Percentiles rank a stretch among this genome's conserved stretches.
Evolutionary conservation across 2,888 invertebrate species (phyloP).

Genomic region (Syrista parreyssii): DNA sequence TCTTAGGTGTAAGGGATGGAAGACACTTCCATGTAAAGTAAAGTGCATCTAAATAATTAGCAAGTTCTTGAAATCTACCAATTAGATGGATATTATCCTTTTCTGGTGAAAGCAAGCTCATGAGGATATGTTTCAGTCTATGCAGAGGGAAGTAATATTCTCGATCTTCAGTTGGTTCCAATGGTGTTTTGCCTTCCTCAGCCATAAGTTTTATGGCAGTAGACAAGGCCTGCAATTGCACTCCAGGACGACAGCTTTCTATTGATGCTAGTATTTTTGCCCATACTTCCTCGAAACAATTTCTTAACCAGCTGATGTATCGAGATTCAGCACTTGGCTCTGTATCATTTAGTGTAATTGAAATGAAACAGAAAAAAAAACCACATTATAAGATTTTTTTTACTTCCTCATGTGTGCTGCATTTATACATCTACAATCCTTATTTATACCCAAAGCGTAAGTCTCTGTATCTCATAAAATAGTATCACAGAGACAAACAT

Average conservation of each 20-base stretch:
- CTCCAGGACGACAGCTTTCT: conserved; percentile 67
- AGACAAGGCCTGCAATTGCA: conserved; percentile 74
- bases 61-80: conserved; percentile 79
- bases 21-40: conserved; percentile 77
- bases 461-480: not conserved
- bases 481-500: not conserved
- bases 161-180: conserved; percentile 67
- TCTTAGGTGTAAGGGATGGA: conserved; percentile 71
- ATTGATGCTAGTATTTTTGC: conserved; percentile 72
- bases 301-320: conserved; percentile 76
- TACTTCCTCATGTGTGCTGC: not conserved
- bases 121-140: conserved; percentile 76
- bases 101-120: conserved; percentile 73
- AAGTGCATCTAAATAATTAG: conserved; percentile 80
- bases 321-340: conserved; percentile 72
- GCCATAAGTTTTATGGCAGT: conserved; percentile 80
- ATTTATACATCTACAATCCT: not conserved
- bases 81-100: conserved; percentile 73
- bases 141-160: conserved; percentile 75
- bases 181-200: conserved; percentile 77
- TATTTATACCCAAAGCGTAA: not conserved
- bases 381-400: not conserved
- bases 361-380: not conserved
- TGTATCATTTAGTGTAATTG: conserved; percentile 24
- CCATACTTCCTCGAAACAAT: conserved; percentile 77